phyloP scores from a whole-genome alignment of 2,888 invertebrate genomes.

The Epinotia bilunana region DNA sequence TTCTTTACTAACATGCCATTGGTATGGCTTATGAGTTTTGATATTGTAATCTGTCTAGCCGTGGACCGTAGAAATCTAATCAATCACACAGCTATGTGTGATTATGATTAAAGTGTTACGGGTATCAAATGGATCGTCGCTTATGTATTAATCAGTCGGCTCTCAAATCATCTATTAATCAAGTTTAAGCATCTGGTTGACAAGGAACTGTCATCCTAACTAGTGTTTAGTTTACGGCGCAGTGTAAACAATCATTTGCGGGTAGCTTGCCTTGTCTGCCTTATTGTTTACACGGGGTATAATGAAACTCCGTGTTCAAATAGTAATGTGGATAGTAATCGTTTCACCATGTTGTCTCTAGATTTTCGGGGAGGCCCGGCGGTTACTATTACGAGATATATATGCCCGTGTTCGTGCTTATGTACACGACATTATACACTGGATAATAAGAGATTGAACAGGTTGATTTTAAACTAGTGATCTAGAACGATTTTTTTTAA shows the following conservation, averaged over 20 bases:
- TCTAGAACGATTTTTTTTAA: no score
- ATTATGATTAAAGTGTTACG: conserved; percentile 72
- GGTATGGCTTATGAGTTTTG: background rate
- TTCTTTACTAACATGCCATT: background rate
- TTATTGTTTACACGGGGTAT: conserved; percentile 66
- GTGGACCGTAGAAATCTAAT: conserved; percentile 49
- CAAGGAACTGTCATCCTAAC: conserved; percentile 81
- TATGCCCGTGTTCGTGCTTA: conserved; percentile 23
- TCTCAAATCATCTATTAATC: conserved; percentile 81
- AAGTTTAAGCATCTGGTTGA: conserved; percentile 82
- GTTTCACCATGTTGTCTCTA: conserved; percentile 28
- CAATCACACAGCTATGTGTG: conserved; percentile 68
- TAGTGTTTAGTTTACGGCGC: conserved; percentile 78
- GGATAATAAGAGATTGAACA: background rate
- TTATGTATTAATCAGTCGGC: conserved; percentile 75
- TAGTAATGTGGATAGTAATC: conserved; percentile 42
- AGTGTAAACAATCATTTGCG: conserved; percentile 76
- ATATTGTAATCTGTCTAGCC: background rate
- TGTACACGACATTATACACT: conserved; percentile 15
- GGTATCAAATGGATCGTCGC: conserved; percentile 64
- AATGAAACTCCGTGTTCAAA: conserved; percentile 43
- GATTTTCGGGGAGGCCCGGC: conserved; percentile 29
- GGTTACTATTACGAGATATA: conserved; percentile 33
- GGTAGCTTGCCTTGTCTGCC: conserved; percentile 67
- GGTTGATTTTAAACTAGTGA: no score